Percentiles rank a stretch among this genome's conserved stretches.
These are phyloP conservation scores for Rhagophthalmus giganteus DNA, from an alignment of 2,888 invertebrate species.

Conservation along the genomic window DNA sequence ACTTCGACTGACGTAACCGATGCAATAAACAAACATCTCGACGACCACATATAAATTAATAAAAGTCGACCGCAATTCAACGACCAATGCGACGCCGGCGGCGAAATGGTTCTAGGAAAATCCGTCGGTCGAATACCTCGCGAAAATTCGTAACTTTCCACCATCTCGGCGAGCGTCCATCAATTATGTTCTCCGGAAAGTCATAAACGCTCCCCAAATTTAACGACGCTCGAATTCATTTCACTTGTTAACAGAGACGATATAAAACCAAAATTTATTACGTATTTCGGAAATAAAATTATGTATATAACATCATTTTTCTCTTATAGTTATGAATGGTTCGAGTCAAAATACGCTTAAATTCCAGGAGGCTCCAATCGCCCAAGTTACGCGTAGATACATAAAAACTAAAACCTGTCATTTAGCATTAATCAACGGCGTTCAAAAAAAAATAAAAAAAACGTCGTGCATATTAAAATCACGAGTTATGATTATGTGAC, in stretches of 20 bases:
- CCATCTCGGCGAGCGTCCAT: too few species aligned
- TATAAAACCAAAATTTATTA: constrained; percentile 22
- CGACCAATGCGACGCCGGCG: too few species aligned
- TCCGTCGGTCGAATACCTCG: too few species aligned
- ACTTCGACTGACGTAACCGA: too few species aligned
- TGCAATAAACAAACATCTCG: too few species aligned
- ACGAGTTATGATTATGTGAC: constrained; percentile 55
- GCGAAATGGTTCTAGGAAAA: too few species aligned
- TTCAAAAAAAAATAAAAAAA: constrained; percentile 41
- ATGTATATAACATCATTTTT: constrained; percentile 29
- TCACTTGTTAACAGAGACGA: constrained; percentile 12
- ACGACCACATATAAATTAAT: too few species aligned
- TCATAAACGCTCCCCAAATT: too few species aligned
- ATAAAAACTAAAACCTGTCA: constrained; percentile 40
- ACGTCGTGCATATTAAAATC: constrained; percentile 53
- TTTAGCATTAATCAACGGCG: constrained; percentile 49
- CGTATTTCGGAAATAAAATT: constrained; percentile 23
- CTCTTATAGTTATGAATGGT: constrained; percentile 29
- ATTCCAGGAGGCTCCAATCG: constrained; percentile 42
- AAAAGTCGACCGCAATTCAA: too few species aligned
- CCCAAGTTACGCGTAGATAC: constrained; percentile 29
- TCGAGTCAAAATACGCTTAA: constrained; percentile 33
- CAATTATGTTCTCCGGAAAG: too few species aligned
- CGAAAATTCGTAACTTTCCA: too few species aligned
- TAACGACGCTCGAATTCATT: too few species aligned